phyloP scores from a whole-genome alignment of 30 jellyfish, hydroid and myxozoan species.

The Pelagia noctiluca region DNA sequence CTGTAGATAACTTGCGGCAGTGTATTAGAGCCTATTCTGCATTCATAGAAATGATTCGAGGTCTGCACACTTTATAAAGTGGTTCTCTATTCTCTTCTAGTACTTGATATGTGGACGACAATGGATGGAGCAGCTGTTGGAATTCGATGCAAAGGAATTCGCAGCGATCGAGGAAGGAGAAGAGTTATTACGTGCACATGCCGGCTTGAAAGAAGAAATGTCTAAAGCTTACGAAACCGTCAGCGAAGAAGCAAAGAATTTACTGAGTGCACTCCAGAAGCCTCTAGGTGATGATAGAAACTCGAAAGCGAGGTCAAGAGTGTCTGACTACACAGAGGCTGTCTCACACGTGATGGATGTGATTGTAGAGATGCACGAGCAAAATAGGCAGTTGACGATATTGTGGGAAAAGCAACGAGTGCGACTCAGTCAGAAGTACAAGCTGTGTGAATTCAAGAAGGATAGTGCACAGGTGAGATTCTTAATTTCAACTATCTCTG shows the following conservation, averaged over 20 bases:
- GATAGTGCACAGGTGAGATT: conserved; percentile 89
- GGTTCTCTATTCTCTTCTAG: conserved; percentile 32
- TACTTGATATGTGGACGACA: conserved; percentile 64
- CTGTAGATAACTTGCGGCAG: too few species aligned
- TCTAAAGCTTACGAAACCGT: conserved; percentile 74
- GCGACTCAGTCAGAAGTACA: conserved; percentile 76
- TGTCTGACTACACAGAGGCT: conserved; percentile 95
- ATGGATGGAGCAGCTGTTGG: conserved; percentile 89
- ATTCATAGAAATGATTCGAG: background rate
- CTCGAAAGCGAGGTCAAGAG: conserved; percentile 94
- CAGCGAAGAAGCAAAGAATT: conserved; percentile 89
- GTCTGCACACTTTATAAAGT: background rate
- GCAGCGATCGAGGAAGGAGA: conserved; percentile 52
- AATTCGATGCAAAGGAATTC: conserved; percentile 60
- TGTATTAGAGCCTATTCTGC: too few species aligned
- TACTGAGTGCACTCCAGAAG: conserved; percentile 91
- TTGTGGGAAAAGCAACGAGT: conserved; percentile 93
- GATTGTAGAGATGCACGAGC: conserved; percentile 92
- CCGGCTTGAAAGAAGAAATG: conserved; percentile 77
- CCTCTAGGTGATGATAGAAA: conserved; percentile 87
- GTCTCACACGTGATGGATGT: conserved; percentile 99
- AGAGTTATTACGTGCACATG: conserved; percentile 58
- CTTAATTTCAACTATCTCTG: too few species aligned
- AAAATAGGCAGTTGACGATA: conserved; percentile 84
- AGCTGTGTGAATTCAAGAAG: conserved; percentile 72